Evolutionary conservation across 1,140 invertebrate genomes (phyloP), one percentile per base, ranked within the genome.

Genomic region (Ericerus pela): DNA sequence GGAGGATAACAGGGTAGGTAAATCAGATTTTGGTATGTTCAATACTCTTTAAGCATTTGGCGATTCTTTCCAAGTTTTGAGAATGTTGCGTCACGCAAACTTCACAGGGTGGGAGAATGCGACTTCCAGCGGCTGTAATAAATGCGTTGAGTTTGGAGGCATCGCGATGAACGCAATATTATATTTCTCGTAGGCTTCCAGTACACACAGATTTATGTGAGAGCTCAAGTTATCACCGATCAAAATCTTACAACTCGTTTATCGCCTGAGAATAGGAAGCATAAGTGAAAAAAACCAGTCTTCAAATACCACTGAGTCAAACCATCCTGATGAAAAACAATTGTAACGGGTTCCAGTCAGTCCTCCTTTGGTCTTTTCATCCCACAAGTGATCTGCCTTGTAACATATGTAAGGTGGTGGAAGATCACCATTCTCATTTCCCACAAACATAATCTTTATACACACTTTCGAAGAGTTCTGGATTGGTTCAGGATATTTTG

Each of bases 51-150:
- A n/a, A n/a, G n/a, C 31, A 33, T 11, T 33, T 10, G 31, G 31
- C 10, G 31, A 33, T 16, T 33, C 31, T 33, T 63, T 69, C 66
- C 55, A 66, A 28, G 61, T 52, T 18, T 57, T 51, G 22, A 72
- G 55, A 43, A 71, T 61, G 37, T 64, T 57, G 38, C 65, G 58
- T 70, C 70, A 73, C 12, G 53, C 58, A 10, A 54, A 62, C 38
- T 70, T 70, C 55, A 72, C 43, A 16, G 67, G 64, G 6, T 59
- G 29, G 59, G 69, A 69, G 22, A 69, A 61, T 20, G 65, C 65
- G 12, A 71, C 65, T 60, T 73, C 69, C 12, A 73, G 57, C 5
- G 71, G 69, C 58, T 73, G 70, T 16, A 63, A 61, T 4, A 71
- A 33, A 55, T 74, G 70, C 0, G 69, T 72, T 1, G 63, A 60